Base-by-base conservation (phyloP, 2,113 vertebrate species). In the Parus major region DNA sequence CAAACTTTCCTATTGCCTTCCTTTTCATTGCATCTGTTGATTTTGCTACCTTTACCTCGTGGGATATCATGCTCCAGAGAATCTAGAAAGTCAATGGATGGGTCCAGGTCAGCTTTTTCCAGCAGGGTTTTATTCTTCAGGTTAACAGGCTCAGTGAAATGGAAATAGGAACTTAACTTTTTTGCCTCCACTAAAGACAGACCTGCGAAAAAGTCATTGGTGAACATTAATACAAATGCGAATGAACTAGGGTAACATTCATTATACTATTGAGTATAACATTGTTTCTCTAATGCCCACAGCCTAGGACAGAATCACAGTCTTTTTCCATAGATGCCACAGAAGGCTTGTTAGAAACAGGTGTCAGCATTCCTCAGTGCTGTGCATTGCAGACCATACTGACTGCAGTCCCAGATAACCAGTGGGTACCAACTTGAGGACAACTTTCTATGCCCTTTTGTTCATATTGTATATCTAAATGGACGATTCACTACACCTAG, bases 51-150 rank as follows among this genome's bases (percentile, higher is more conserved):
- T 52, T 98, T 97, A 99, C 99, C 99, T 98, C 97, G 98, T 66
- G 98, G 99, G 69, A 98, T 95, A 91, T 99, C 99, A 35, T 99
- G 97, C 86, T 98, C 98, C 92, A 99, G 90, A 79, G 97, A 98
- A 81, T 99, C 98, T 94, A 99, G 96, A 93, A 99, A 99, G 93
- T 99, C 99, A 19, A 97, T 97, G 13, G 98, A 98, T 42, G 98
- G 99, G 80, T 99, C 98, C 83, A 98, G 79, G n/a, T 99, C 96
- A 31, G 98, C 98, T 96, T 98, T 98, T 96, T 98, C 98, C 70
- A 98, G 96, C 84, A 99, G 93, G 7, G 98, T 98, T 96, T 98
- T 99, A 57, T 98, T 98, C 97, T 98, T 99, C 86, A 97, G 95
- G 25, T 97, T 96, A 70, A 97, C 82, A 27, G 98, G 97, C 82